phyloP scores from a whole-genome alignment of 1,140 invertebrate species.

The Eciton burchellii region DNA sequence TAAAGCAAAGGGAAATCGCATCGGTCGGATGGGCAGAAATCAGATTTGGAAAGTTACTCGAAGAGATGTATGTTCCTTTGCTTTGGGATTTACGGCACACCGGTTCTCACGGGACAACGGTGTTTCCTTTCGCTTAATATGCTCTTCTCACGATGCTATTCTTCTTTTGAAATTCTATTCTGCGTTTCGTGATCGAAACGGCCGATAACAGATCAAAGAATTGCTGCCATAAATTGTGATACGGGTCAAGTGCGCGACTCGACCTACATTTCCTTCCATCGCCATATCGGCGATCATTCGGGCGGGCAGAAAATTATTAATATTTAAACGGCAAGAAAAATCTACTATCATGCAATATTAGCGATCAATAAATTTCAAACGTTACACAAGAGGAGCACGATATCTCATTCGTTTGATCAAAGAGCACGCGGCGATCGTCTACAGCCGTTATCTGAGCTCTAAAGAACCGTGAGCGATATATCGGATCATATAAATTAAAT shows the following conservation, averaged over 20 bases:
- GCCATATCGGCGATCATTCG: neutral
- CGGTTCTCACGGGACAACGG: neutral
- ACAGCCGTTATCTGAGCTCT: neutral
- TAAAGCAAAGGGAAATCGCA: neutral
- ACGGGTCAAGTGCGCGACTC: constrained; percentile 74
- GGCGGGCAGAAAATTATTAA: constrained; percentile 19
- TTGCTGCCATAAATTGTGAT: constrained; percentile 72
- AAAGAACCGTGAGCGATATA: constrained; percentile 3
- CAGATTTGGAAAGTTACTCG: neutral
- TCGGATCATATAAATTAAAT: neutral
- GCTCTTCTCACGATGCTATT: constrained; percentile 17
- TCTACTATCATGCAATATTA: neutral
- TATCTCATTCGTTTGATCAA: constrained; percentile 6
- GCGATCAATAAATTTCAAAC: neutral
- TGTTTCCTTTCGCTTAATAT: neutral
- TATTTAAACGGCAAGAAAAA: constrained; percentile 10
- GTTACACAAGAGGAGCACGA: neutral
- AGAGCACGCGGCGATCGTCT: neutral
- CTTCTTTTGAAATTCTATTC: constrained; percentile 35
- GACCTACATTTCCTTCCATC: constrained; percentile 53
- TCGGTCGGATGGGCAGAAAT: neutral
- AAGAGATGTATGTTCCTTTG: constrained; percentile 1
- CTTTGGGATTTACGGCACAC: neutral
- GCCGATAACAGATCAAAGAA: constrained; percentile 34
- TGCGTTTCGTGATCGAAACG: constrained; percentile 23